Percentiles rank a stretch among this genome's conserved stretches.
These are phyloP conservation scores for Tholera decimalis DNA, from an alignment of 2,888 invertebrate genomes.

Conservation along the genomic window DNA sequence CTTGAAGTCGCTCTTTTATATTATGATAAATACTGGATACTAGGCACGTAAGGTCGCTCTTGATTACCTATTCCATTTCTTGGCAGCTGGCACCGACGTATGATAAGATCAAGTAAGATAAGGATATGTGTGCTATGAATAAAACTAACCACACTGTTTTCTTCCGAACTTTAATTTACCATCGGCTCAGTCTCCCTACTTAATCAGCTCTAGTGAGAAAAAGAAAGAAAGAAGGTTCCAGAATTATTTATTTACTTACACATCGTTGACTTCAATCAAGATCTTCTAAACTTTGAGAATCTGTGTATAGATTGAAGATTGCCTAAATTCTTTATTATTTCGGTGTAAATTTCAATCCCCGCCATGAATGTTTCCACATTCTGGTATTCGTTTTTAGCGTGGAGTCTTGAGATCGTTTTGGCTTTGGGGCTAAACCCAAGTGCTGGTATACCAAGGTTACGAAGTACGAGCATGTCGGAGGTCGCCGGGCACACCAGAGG, in stretches of 20 bases:
- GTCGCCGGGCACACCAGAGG: slow-evolving; percentile 77
- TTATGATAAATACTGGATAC: too few species aligned
- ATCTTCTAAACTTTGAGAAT: neutral
- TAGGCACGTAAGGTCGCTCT: too few species aligned
- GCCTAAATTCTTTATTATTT: slow-evolving; percentile 66
- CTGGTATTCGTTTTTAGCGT: slow-evolving; percentile 76
- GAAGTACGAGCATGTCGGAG: slow-evolving; percentile 76
- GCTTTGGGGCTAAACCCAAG: slow-evolving; percentile 78
- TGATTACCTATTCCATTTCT: too few species aligned
- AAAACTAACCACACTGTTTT: neutral
- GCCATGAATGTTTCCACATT: slow-evolving; percentile 74
- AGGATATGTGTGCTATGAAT: too few species aligned
- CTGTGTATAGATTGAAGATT: slow-evolving; percentile 51
- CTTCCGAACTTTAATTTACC: neutral
- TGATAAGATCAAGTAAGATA: too few species aligned
- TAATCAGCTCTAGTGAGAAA: neutral
- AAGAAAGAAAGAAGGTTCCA: neutral
- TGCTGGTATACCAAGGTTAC: slow-evolving; percentile 78
- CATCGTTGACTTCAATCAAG: slow-evolving; percentile 5
- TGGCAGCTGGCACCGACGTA: too few species aligned
- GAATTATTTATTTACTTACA: neutral
- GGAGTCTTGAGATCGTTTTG: slow-evolving; percentile 68
- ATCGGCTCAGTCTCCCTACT: too few species aligned
- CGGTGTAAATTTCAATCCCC: slow-evolving; percentile 78
- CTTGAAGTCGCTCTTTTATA: too few species aligned